phyloP scores from a whole-genome alignment of 92 coral and sea anemone genomes.

The Zoanthus sansibaricus region DNA sequence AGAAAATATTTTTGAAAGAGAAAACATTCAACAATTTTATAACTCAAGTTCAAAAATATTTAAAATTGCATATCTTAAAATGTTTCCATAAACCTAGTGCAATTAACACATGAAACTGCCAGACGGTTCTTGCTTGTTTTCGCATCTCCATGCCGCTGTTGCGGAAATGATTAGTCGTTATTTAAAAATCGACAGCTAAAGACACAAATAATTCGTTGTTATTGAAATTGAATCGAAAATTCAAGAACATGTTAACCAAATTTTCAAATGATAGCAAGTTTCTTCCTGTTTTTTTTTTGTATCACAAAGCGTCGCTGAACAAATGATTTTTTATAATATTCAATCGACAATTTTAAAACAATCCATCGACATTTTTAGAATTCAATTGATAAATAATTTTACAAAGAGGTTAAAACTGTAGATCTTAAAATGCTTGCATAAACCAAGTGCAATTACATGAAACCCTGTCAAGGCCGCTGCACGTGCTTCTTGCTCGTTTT shows the following conservation, averaged over 20 bases:
- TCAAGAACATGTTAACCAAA: neutral
- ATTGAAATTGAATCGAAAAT: no score
- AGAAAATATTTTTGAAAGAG: neutral
- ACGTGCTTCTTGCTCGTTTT: constrained; percentile 10
- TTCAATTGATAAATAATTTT: neutral
- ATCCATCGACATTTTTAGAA: neutral
- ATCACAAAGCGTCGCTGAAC: neutral
- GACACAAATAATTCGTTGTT: neutral
- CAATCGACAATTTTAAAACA: neutral
- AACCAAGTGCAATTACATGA: neutral
- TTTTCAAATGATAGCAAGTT: neutral
- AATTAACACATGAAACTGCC: neutral
- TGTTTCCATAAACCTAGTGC: neutral
- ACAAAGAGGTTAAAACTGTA: neutral
- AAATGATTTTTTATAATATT: neutral
- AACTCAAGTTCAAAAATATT: neutral
- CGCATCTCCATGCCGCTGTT: constrained; percentile 20
- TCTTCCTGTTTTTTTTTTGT: no score
- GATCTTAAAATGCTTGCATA: no score
- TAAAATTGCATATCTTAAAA: neutral
- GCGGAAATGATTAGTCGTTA: constrained; percentile 3
- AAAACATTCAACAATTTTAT: no score
- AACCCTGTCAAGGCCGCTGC: neutral
- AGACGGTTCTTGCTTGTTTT: constrained; percentile 4
- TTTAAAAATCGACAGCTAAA: constrained; percentile 5